phyloP scores from a whole-genome alignment of 2,888 invertebrate genomes.

The Scelioninae gen. 2 region DNA sequence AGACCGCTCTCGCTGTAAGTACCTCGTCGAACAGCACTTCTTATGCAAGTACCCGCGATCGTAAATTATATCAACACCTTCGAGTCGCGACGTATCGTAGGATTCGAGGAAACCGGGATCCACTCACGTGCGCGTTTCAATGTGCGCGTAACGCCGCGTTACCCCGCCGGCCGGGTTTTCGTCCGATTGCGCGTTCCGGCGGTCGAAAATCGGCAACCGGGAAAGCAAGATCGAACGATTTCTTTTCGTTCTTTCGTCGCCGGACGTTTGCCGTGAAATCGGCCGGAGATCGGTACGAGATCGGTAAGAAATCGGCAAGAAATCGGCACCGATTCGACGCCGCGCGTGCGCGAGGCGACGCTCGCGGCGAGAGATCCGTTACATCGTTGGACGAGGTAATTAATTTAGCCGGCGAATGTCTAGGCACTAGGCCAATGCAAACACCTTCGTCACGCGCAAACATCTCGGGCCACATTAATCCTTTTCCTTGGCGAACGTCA shows the following conservation, averaged over 20 bases:
- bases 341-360: constrained; percentile 43
- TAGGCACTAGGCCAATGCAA: constrained; percentile 73
- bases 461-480: constrained; percentile 56
- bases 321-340: constrained; percentile 54
- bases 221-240: too few species aligned
- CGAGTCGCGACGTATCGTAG: constrained; percentile 61
- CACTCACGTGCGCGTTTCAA: constrained; percentile 64
- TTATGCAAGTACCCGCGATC: constrained; percentile 62
- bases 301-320: constrained; percentile 32
- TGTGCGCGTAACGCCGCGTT: too few species aligned
- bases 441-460: constrained; percentile 61
- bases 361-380: constrained; percentile 72
- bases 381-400: constrained; percentile 73
- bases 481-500: constrained; percentile 52
- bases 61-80: constrained; percentile 74
- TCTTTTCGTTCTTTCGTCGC: too few species aligned
- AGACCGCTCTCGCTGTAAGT: constrained; percentile 53
- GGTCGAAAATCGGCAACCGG: too few species aligned
- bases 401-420: constrained; percentile 72
- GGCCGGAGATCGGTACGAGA: too few species aligned
- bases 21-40: constrained; percentile 59
- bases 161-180: too few species aligned
- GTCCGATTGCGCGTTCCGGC: too few species aligned
- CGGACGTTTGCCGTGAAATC: too few species aligned
- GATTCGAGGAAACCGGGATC: constrained; percentile 64